Evolutionary conservation across 2,888 invertebrate species (phyloP).

Genomic region (Eustalomyia histrio): DNA sequence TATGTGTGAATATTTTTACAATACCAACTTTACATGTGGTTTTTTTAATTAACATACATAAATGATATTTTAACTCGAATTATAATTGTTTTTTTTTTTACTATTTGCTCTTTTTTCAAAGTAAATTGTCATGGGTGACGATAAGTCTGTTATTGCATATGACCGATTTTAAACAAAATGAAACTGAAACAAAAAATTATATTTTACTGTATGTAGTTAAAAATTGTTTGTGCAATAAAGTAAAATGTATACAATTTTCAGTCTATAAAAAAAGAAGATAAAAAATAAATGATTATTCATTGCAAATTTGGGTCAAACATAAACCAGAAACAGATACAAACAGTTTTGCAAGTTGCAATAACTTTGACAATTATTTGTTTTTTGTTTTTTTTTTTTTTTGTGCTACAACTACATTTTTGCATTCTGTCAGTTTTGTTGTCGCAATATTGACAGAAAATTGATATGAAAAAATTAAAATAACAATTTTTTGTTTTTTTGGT

Average conservation of each 20-base stretch:
- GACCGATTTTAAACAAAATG: slow-evolving; percentile 27
- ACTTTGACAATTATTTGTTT: slow-evolving; percentile 11
- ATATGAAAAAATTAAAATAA: not conserved
- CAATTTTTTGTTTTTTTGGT: not conserved
- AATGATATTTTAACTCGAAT: slow-evolving; percentile 15
- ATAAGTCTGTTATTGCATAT: slow-evolving; percentile 13
- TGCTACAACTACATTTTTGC: not conserved
- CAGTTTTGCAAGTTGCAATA: slow-evolving; percentile 11
- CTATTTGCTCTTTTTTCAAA: slow-evolving; percentile 4
- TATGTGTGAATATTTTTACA: too few relatives aligned
- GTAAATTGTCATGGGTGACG: slow-evolving; percentile 5
- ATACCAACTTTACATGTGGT: slow-evolving; percentile 4
- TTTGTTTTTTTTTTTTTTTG: not conserved
- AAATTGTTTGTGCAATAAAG: not conserved
- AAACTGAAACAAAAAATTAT: not conserved
- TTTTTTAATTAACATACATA: slow-evolving; percentile 26
- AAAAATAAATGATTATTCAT: slow-evolving; percentile 9
- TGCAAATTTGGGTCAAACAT: slow-evolving; percentile 42
- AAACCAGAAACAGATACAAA: not conserved
- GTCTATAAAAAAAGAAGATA: not conserved
- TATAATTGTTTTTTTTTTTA: not conserved
- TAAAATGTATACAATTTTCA: slow-evolving; percentile 9
- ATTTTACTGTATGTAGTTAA: not conserved
- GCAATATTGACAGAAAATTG: not conserved
- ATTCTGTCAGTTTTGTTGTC: not conserved